These are phyloP conservation scores for Sitophilus oryzae DNA, from an alignment of 1,140 invertebrate species.

Conservation along the genomic window DNA sequence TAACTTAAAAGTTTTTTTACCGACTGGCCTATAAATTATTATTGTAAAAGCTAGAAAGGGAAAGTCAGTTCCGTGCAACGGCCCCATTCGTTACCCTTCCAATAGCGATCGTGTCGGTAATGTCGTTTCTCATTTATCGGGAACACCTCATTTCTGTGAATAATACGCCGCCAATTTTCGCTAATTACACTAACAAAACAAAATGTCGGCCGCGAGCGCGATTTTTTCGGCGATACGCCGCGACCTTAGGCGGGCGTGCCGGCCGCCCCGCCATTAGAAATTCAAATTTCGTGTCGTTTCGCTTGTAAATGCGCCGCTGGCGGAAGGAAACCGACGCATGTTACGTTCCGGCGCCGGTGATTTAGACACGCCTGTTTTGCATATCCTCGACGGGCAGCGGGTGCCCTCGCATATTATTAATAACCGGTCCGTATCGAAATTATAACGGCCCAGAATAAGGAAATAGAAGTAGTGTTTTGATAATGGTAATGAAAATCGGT, in stretches of 20 bases:
- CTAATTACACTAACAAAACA: constrained; percentile 32
- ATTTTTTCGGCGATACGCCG: constrained; percentile 26
- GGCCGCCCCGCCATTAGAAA: constrained; percentile 31
- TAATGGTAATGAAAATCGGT: no score
- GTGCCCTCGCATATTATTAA: constrained; percentile 21
- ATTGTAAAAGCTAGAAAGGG: no score
- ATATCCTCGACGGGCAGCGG: constrained; percentile 21
- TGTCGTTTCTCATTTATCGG: constrained; percentile 24
- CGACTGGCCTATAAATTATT: no score
- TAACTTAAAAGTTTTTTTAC: no score
- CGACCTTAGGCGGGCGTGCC: constrained; percentile 22
- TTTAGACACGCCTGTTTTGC: constrained; percentile 29
- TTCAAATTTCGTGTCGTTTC: constrained; percentile 37
- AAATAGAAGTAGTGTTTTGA: no score
- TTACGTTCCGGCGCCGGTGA: constrained; percentile 34
- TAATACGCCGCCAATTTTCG: constrained; percentile 28
- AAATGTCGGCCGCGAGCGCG: constrained; percentile 28
- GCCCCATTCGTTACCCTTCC: constrained; percentile 18
- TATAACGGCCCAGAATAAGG: no score
- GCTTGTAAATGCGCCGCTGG: constrained; percentile 37
- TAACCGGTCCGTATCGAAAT: constrained; percentile 11
- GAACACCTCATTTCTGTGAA: constrained; percentile 24
- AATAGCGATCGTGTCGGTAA: constrained; percentile 25
- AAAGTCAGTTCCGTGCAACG: constrained; percentile 19
- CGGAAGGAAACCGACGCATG: constrained; percentile 39